Evolutionary conservation across 2,888 invertebrate genomes (phyloP).

Genomic region (Lithophane ornitopus): DNA sequence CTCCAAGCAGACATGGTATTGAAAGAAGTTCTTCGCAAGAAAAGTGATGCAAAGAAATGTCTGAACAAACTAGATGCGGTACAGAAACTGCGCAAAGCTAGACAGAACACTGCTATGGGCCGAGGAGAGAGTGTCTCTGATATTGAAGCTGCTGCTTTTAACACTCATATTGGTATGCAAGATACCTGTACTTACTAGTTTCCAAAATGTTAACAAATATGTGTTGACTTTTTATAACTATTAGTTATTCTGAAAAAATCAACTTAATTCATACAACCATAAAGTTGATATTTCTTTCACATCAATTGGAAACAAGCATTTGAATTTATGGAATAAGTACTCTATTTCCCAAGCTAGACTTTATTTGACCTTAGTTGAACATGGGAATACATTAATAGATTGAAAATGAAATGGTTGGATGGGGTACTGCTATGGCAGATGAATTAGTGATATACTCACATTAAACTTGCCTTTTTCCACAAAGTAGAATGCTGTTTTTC

Average conservation of each 20-base stretch:
- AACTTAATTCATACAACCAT: background rate
- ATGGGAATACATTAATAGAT: background rate
- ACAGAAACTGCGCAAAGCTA: conserved; percentile 91
- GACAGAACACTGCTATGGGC: conserved; percentile 91
- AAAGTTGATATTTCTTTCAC: background rate
- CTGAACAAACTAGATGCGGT: conserved; percentile 92
- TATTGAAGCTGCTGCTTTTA: conserved; percentile 90
- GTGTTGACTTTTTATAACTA: background rate
- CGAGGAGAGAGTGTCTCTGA: conserved; percentile 91
- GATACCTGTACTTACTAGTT: background rate
- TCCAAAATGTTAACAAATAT: background rate
- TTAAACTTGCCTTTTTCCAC: background rate
- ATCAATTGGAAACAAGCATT: background rate
- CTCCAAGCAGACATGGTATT: conserved; percentile 93
- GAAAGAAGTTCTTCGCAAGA: conserved; percentile 93
- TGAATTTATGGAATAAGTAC: background rate
- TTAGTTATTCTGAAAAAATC: background rate
- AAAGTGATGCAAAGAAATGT: conserved; percentile 92
- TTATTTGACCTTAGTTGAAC: background rate
- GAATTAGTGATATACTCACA: background rate
- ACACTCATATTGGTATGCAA: conserved; percentile 89
- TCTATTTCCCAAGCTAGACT: no score
- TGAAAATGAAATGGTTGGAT: background rate
- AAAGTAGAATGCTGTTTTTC: background rate
- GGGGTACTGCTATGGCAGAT: no score